phyloP scores from a whole-genome alignment of 2,888 invertebrate species.

The Lithophane ornitopus region DNA sequence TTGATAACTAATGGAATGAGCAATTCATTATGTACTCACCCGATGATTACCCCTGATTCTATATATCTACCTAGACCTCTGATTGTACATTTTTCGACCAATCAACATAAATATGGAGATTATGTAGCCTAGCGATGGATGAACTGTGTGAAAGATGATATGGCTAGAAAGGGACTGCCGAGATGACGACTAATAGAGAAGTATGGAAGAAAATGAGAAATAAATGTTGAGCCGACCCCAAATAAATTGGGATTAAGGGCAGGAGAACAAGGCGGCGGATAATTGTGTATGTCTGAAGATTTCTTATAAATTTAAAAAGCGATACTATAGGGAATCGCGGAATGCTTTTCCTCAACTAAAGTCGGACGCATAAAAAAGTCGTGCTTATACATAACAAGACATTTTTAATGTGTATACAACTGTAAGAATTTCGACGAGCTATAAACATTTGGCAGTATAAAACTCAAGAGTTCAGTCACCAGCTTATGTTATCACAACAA shows the following conservation, averaged over 20 bases:
- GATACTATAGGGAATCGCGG: not conserved
- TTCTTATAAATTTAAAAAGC: no score
- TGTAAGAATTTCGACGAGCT: not conserved
- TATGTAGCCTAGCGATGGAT: not conserved
- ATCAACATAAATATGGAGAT: not conserved
- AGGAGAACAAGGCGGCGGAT: not conserved
- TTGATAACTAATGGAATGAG: constrained; percentile 1
- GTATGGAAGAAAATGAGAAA: not conserved
- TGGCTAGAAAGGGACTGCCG: not conserved
- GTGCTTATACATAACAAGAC: not conserved
- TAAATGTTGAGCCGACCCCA: not conserved
- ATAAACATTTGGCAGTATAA: constrained; percentile 11
- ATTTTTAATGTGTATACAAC: not conserved
- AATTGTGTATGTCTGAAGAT: not conserved
- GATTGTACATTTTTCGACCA: no score
- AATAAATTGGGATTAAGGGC: not conserved
- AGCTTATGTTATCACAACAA: constrained; percentile 15
- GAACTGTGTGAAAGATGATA: not conserved
- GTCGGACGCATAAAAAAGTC: constrained; percentile 9
- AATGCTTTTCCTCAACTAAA: not conserved
- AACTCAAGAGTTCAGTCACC: constrained; percentile 13
- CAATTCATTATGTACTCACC: not conserved
- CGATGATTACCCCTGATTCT: not conserved
- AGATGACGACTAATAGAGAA: not conserved
- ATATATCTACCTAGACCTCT: not conserved